These are phyloP conservation scores for Notoglanidium macrostoma DNA, from an alignment of 2,797 vertebrate species.

Conservation along the genomic window DNA sequence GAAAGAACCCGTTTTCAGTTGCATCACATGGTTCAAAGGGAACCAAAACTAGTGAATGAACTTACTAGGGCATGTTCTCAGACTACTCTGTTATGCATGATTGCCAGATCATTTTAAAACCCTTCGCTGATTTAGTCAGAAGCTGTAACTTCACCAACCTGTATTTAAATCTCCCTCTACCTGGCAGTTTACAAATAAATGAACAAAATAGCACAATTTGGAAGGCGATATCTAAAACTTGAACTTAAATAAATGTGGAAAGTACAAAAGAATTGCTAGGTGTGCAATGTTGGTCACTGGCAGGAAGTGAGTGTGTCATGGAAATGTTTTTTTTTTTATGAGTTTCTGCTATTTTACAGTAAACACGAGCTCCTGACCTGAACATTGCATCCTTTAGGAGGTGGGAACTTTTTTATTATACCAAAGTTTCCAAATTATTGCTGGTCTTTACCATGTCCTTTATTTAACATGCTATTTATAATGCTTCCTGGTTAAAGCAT, in stretches of 20 bases:
- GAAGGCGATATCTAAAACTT: background rate
- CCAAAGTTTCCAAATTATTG: background rate
- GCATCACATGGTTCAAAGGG: background rate
- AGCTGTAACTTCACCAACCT: background rate
- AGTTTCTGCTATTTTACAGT: background rate
- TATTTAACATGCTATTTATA: background rate
- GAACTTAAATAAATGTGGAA: background rate
- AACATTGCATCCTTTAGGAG: background rate
- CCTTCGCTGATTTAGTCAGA: background rate
- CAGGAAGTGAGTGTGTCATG: background rate
- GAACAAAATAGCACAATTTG: background rate
- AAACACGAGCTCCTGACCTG: background rate
- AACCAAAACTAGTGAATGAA: background rate
- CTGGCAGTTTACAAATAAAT: background rate
- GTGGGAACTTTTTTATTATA: too few species aligned
- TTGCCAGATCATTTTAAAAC: background rate
- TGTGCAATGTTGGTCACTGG: background rate
- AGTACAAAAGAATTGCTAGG: background rate
- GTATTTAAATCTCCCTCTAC: background rate
- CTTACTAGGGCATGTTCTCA: background rate
- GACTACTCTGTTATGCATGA: background rate
- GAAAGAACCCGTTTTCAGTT: background rate
- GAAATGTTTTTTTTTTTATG: background rate
- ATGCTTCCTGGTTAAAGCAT: background rate
- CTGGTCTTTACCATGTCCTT: background rate